These are phyloP conservation scores for Lophotis ruficrista DNA, from an alignment of 2,113 vertebrate genomes.

Conservation along the genomic window DNA sequence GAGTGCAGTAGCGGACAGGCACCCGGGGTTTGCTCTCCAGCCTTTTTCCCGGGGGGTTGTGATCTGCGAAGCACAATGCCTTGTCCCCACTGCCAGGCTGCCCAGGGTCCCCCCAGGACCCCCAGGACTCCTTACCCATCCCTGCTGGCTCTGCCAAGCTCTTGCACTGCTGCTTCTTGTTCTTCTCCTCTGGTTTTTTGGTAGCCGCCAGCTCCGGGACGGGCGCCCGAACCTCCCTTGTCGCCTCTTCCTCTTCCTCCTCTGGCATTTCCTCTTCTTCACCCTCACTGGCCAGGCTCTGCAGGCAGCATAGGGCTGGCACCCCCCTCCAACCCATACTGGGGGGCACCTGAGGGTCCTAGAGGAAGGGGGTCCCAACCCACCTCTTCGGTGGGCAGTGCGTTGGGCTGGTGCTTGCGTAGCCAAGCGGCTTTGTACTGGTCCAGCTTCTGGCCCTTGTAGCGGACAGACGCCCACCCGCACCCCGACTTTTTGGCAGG, in stretches of 20 bases:
- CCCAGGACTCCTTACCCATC: not conserved
- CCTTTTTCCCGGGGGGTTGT: constrained; percentile 63
- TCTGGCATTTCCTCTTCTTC: constrained; percentile 89
- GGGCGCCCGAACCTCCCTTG: not conserved
- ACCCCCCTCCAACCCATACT: not conserved
- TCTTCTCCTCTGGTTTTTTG: constrained; percentile 81
- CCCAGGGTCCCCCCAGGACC: not conserved
- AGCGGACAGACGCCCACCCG: constrained; percentile 95
- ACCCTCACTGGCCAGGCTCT: constrained; percentile 91
- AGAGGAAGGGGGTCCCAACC: not conserved
- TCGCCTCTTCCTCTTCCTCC: constrained; percentile 87
- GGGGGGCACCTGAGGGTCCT: not conserved
- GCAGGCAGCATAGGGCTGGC: not conserved
- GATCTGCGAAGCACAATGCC: constrained; percentile 66
- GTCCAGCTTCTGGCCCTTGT: constrained; percentile 94
- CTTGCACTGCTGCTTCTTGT: constrained; percentile 75
- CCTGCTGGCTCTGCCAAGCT: not conserved
- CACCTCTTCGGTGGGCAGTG: constrained; percentile 86
- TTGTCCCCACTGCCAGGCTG: not conserved
- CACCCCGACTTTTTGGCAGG: constrained; percentile 97
- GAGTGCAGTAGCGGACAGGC: constrained; percentile 87
- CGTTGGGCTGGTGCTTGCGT: constrained; percentile 84
- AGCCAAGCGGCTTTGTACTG: constrained; percentile 97
- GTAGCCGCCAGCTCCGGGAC: constrained; percentile 23
- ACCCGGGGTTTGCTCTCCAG: constrained; percentile 78